Evolutionary conservation across 2,797 vertebrate genomes (phyloP).

Genomic region (Aldrovandia affinis): DNA sequence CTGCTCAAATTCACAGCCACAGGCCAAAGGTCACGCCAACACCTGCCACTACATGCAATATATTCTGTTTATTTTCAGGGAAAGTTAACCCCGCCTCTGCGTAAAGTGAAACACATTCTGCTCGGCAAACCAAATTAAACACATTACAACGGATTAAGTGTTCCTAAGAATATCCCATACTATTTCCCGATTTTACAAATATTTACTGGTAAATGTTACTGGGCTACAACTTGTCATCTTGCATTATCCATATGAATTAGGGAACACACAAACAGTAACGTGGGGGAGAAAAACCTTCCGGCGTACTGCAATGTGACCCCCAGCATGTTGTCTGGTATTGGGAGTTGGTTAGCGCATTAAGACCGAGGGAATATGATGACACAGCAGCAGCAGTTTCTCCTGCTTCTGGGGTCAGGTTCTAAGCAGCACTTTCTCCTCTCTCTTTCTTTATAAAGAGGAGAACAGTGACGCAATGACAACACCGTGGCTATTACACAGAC

Average conservation of each 20-base stretch:
- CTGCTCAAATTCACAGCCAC: constrained; percentile 15
- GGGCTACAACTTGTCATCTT: background rate
- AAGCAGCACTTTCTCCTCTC: background rate
- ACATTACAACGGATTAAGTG: background rate
- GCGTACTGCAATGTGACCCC: background rate
- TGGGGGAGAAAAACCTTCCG: background rate
- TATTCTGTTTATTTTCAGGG: background rate
- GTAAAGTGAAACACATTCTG: background rate
- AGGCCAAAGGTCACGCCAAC: background rate
- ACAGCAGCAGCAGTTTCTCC: background rate
- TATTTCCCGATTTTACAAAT: background rate
- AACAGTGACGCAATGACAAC: background rate
- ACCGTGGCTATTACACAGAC: background rate
- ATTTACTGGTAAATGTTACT: background rate
- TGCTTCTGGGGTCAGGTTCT: constrained; percentile 1
- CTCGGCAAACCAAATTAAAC: background rate
- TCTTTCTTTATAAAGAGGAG: background rate
- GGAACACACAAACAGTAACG: background rate
- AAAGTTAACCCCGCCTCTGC: background rate
- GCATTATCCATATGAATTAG: background rate
- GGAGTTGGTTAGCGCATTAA: background rate
- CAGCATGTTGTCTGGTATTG: background rate
- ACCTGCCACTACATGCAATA: background rate
- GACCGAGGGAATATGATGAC: background rate
- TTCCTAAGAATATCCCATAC: background rate